phyloP scores from a whole-genome alignment of 2,888 invertebrate genomes.

The Lingula anatina region DNA sequence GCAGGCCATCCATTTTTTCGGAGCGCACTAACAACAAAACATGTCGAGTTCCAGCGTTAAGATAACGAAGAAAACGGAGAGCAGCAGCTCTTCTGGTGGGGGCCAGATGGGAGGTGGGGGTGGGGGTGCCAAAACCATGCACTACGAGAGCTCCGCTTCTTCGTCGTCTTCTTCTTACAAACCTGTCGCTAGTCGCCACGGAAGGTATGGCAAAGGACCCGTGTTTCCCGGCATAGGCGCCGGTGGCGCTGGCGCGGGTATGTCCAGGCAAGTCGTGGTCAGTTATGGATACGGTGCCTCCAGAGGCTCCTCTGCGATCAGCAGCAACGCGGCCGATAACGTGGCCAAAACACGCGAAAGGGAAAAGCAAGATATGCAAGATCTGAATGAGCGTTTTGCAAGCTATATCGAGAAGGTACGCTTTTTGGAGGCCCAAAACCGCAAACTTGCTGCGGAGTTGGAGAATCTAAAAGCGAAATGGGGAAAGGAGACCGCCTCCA shows the following conservation, averaged over 20 bases:
- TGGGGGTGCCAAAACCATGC: no score
- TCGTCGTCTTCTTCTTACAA: neutral
- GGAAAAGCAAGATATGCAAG: constrained; percentile 57
- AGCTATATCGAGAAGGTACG: constrained; percentile 56
- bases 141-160: neutral
- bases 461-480: constrained; percentile 45
- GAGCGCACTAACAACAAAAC: no score
- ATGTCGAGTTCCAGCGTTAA: no score
- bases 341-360: constrained; percentile 52
- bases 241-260: constrained; percentile 15
- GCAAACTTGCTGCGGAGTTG: constrained; percentile 46
- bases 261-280: constrained; percentile 23
- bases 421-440: constrained; percentile 53
- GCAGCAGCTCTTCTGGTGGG: no score
- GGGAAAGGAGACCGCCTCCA: constrained; percentile 45
- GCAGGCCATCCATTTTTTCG: no score
- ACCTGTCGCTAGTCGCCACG: no score
- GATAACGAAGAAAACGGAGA: no score
- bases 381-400: constrained; percentile 56
- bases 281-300: constrained; percentile 22
- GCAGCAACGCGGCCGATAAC: constrained; percentile 44
- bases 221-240: no score
- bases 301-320: constrained; percentile 22
- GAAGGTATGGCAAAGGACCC: no score
- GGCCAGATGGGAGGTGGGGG: no score